Conservation (phyloP, 2,888 invertebrate species). For the Therioaphis trifolii region DNA sequence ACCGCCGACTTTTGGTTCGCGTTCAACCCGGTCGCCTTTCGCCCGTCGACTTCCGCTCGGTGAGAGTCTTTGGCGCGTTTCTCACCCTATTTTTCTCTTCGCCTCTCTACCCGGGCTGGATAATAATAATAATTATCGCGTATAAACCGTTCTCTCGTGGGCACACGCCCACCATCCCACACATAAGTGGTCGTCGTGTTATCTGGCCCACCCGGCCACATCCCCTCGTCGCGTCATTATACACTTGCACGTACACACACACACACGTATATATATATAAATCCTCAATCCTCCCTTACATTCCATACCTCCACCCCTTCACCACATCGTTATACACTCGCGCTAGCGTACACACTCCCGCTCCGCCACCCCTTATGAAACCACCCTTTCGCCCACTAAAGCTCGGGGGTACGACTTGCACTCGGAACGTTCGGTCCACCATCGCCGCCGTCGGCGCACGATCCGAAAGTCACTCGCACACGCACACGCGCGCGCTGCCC, state of each 20-base stretch:
- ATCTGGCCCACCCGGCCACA: neutral
- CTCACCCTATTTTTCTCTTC: neutral
- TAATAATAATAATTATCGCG: constrained; percentile 26
- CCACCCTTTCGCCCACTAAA: neutral
- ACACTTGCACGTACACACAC: too few relatives aligned
- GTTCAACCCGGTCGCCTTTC: neutral
- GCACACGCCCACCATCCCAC: neutral
- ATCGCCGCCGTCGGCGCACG: too few relatives aligned
- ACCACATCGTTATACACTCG: too few relatives aligned
- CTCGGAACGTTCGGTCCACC: too few relatives aligned
- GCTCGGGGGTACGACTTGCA: too few relatives aligned
- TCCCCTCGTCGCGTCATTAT: neutral
- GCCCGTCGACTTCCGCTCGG: neutral
- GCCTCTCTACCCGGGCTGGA: neutral
- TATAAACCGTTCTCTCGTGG: neutral
- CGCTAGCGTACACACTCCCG: neutral
- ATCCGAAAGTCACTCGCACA: neutral
- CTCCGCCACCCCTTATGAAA: neutral
- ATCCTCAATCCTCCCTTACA: neutral
- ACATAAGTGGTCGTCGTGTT: neutral
- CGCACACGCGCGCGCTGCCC: neutral
- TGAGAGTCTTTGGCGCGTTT: neutral
- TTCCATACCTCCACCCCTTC: neutral
- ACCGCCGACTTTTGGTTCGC: neutral
- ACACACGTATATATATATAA: too few relatives aligned